Conservation (phyloP, 2,797 vertebrate genomes). For the Schizopygopsis pylzovi region DNA sequence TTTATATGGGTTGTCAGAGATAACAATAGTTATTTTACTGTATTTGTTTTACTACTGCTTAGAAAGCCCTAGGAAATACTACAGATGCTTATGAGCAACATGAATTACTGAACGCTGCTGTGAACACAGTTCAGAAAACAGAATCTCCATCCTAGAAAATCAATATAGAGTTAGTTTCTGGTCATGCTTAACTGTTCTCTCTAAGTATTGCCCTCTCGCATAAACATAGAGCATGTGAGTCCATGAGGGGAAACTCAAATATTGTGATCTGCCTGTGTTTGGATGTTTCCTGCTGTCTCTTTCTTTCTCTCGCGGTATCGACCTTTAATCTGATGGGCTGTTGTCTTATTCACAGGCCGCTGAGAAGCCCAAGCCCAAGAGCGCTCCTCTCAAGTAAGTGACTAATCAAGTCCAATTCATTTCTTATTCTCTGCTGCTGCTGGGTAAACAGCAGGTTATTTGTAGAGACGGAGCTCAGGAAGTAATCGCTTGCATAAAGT, state of each 20-base stretch:
- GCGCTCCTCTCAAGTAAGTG: constrained; percentile 86
- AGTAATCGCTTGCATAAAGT: not conserved
- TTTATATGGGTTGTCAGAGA: not conserved
- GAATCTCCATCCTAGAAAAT: constrained; percentile 44
- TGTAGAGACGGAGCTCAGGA: not conserved
- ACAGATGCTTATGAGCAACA: not conserved
- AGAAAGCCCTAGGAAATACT: not conserved
- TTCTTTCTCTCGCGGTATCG: not conserved
- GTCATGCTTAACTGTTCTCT: constrained; percentile 49
- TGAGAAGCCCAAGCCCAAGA: constrained; percentile 86
- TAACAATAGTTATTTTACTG: not conserved
- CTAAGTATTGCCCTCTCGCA: constrained; percentile 49
- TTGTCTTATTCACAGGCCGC: constrained; percentile 78
- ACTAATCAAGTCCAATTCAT: constrained; percentile 34
- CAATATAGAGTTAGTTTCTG: constrained; percentile 51
- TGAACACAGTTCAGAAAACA: not conserved
- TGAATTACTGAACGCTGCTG: not conserved
- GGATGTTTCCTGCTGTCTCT: constrained; percentile 24
- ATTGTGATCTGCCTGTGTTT: constrained; percentile 6
- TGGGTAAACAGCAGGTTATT: constrained; percentile 29
- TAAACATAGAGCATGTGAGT: constrained; percentile 16
- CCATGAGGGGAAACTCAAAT: constrained; percentile 11
- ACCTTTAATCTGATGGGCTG: constrained; percentile 47
- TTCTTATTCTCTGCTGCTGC: constrained; percentile 27
- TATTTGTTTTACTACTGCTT: constrained; percentile 4